Percentiles rank a stretch among this genome's conserved stretches.
These are phyloP conservation scores for Lasiurus cinereus DNA, from an alignment of 2,113 vertebrate genomes.

Conservation along the genomic window DNA sequence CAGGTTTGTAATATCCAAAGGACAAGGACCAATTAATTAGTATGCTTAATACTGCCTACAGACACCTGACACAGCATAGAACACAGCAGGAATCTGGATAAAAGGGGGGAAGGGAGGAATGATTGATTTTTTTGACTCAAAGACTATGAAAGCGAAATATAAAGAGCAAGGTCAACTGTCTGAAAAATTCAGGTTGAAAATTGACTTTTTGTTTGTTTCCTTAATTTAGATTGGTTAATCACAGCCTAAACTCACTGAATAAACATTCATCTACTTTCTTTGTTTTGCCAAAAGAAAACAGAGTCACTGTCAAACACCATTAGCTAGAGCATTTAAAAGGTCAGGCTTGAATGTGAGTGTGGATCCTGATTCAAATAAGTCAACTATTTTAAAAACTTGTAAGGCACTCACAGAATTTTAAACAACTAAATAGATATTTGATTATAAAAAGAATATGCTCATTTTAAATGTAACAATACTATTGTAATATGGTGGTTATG, in stretches of 20 bases:
- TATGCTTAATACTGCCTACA: background rate
- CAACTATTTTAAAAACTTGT: background rate
- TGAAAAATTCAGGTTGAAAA: constrained; percentile 52
- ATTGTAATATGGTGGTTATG: background rate
- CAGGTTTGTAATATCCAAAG: constrained; percentile 41
- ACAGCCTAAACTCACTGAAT: constrained; percentile 43
- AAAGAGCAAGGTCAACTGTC: constrained; percentile 29
- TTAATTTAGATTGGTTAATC: constrained; percentile 42
- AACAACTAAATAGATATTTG: constrained; percentile 21
- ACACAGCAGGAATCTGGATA: background rate
- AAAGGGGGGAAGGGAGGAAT: background rate
- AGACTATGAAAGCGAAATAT: constrained; percentile 48
- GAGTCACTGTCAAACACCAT: background rate
- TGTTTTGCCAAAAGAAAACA: constrained; percentile 45
- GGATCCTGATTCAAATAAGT: constrained; percentile 36
- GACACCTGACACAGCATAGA: background rate
- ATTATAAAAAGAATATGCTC: constrained; percentile 37
- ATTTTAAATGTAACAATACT: constrained; percentile 11
- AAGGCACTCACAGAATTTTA: constrained; percentile 36
- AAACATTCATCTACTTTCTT: constrained; percentile 37
- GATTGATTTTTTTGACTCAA: constrained; percentile 20
- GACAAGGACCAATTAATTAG: background rate
- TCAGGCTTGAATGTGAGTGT: background rate
- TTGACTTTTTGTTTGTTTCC: background rate
- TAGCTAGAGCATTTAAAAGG: constrained; percentile 22